A percentile compares a stretch with the other conserved stretches of the same genome.
Conservation (phyloP, 2,888 invertebrate species). For the Drosophila siamana region DNA sequence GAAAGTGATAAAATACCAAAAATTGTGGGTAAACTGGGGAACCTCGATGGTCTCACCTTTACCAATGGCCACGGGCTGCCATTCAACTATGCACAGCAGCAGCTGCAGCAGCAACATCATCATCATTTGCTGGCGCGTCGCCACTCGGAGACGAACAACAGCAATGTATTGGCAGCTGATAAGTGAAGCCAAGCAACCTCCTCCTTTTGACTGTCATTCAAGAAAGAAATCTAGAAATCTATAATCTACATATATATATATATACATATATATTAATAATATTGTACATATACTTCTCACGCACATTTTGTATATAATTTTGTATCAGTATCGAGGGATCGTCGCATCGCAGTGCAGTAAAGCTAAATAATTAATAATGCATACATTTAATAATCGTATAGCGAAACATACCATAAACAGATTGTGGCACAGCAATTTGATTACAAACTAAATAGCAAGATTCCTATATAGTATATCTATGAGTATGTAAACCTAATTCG, state of each 20-base stretch:
- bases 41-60: constrained; percentile 78
- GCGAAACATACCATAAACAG: constrained; percentile 67
- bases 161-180: constrained; percentile 66
- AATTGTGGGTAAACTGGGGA: constrained; percentile 85
- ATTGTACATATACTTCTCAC: constrained; percentile 62
- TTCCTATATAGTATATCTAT: constrained; percentile 70
- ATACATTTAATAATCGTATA: constrained; percentile 29
- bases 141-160: constrained; percentile 79
- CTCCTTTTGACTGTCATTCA: constrained; percentile 38
- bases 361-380: constrained; percentile 12
- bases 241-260: too few species aligned
- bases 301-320: constrained; percentile 62
- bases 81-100: constrained; percentile 43
- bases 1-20: constrained; percentile 86
- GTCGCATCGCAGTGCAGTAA: constrained; percentile 18
- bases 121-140: constrained; percentile 75
- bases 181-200: constrained; percentile 42
- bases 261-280: too few species aligned
- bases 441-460: constrained; percentile 69
- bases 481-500: constrained; percentile 48
- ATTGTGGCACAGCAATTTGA: constrained; percentile 63
- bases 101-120: constrained; percentile 45
- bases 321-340: constrained; percentile 67
- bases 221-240: not conserved
- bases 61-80: constrained; percentile 66